Conservation (phyloP, 2,797 vertebrate species). For the Vipera latastei region DNA sequence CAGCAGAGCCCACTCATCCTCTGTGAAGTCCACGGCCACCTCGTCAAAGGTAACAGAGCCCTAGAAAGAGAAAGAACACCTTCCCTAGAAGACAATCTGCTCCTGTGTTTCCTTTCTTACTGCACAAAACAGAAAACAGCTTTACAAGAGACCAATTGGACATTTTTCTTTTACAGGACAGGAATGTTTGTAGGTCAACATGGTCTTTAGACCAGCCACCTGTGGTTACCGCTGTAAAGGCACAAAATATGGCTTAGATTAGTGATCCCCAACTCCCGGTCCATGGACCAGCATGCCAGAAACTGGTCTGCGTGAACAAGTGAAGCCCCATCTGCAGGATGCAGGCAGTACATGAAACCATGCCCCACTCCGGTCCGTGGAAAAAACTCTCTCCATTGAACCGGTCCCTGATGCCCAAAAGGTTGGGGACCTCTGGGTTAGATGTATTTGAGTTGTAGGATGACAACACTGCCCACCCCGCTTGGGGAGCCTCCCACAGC, state of each 20-base stretch:
- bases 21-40: background rate
- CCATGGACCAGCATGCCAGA: no score
- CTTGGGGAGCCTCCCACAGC: background rate
- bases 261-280: no score
- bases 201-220: background rate
- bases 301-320: no score
- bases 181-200: background rate
- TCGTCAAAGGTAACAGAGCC: background rate
- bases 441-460: background rate
- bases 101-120: background rate
- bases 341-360: no score
- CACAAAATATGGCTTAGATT: background rate
- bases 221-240: background rate
- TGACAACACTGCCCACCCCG: background rate
- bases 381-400: no score
- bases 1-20: background rate
- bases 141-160: background rate
- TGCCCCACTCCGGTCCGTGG: no score
- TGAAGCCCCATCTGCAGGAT: no score
- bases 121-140: background rate
- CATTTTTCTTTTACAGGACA: background rate
- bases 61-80: background rate
- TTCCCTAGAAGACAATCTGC: background rate
- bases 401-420: no score
- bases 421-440: background rate